Base-by-base conservation (phyloP, 2,888 invertebrate species). In the Drosophila greeni region DNA sequence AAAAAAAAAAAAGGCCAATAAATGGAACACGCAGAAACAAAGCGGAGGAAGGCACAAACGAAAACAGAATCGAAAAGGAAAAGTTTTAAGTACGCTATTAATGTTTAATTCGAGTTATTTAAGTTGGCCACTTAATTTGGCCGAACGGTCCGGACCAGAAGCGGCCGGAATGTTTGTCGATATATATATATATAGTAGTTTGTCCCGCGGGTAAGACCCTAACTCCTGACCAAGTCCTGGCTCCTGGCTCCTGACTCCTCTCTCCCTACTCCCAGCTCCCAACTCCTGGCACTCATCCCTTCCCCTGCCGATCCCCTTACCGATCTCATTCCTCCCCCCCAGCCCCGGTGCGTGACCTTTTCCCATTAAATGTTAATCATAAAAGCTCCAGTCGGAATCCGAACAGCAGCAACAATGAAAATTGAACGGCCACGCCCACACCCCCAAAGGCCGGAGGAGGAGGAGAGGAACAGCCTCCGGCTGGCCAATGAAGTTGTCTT, bases 81-180 rank as follows among this genome's bases (percentile, higher is more conserved):
- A 84, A 84, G 77, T 81, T 84, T 81, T 81, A 82, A 81, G 84
- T 81, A 82, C 69, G 66, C 84, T 72, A 81, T 81, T 84, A 81
- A 81, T 84, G 83, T 82, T 80, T 84, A 82, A 81, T 84, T 84
- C 74, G 71, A 84, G 82, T 81, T 81, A 81, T 84, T 82, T 82
- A 81, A 81, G 81, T 81, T 84, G 71, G 75, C 70, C 82, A 84
- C 84, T 84, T 81, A 79, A 81, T 84, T 84, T 76, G 71, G 77
- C 70, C 67, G 34, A 26, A 26, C n/a, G 20, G 33, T n/a, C n/a
- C n/a, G 18, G 33, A 6, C 66, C 66, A 67, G 69, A 60, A 68
- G 67, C 53, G 42, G 36, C 61, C 37, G 54, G 65, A 51, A 42
- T 62, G 62, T 7, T 37, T 2, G 29, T 3, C 43, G 65, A 23